Conservation (phyloP, 2,113 vertebrate genomes). For the Eulemur rufifrons region DNA sequence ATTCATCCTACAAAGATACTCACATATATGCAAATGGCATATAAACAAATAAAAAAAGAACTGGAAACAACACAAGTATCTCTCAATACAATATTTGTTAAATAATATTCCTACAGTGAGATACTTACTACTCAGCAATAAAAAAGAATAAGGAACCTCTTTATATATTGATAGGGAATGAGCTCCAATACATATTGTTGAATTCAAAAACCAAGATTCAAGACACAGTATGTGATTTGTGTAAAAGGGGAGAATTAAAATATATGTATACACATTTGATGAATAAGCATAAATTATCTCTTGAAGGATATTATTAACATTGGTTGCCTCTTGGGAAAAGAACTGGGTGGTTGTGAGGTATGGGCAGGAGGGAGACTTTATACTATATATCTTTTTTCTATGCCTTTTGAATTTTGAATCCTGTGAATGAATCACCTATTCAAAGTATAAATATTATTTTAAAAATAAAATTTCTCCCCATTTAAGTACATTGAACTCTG, state of each 20-base stretch:
- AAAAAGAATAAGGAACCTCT: not conserved
- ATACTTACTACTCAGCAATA: not conserved
- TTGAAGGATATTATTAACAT: constrained; percentile 16
- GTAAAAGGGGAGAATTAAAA: not conserved
- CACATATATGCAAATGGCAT: not conserved
- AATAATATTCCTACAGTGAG: not conserved
- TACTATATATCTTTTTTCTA: not conserved
- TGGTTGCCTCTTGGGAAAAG: not conserved
- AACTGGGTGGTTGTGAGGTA: not conserved
- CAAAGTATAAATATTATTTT: not conserved
- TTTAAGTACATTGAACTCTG: not conserved
- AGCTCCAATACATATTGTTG: not conserved
- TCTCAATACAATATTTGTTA: not conserved
- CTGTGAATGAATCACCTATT: not conserved
- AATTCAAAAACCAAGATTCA: constrained; percentile 33
- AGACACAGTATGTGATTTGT: not conserved
- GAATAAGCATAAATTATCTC: not conserved
- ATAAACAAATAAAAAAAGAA: not conserved
- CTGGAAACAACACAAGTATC: not conserved
- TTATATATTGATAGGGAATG: not conserved
- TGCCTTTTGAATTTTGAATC: constrained; percentile 27
- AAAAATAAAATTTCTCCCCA: not conserved
- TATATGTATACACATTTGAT: not conserved
- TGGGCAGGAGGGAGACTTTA: not conserved
- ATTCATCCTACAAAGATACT: constrained; percentile 5